Evolutionary conservation across 2,888 invertebrate species (phyloP).

Genomic region (Lepidocyrtoides sp.): DNA sequence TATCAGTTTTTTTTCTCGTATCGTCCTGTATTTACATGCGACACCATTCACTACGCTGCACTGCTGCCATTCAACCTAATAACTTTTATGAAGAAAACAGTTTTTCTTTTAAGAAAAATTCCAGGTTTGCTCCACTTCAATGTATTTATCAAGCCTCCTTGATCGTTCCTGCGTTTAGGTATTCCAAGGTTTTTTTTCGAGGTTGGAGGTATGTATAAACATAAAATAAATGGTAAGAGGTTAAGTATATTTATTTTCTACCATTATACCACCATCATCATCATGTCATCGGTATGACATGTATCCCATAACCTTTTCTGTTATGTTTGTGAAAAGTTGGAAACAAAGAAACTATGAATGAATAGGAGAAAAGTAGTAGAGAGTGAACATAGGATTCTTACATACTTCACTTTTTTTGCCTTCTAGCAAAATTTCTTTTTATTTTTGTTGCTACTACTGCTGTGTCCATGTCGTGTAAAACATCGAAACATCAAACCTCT

Average conservation of each 20-base stretch:
- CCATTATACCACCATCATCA: constrained; percentile 10
- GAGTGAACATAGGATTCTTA: neutral
- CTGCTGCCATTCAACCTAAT: no score
- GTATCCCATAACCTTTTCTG: neutral
- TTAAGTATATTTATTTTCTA: constrained; percentile 16
- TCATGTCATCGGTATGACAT: constrained; percentile 40
- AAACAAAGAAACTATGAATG: neutral
- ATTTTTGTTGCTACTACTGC: neutral
- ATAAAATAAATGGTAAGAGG: constrained; percentile 19
- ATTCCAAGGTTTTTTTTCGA: constrained; percentile 33
- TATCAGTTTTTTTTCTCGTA: constrained; percentile 6
- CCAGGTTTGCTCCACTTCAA: neutral
- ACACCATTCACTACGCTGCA: neutral
- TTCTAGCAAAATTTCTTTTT: constrained; percentile 13
- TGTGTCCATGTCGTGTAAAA: constrained; percentile 61
- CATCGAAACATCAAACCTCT: constrained; percentile 61
- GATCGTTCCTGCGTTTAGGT: neutral
- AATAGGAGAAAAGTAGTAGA: neutral
- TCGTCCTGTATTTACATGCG: neutral
- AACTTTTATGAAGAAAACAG: neutral
- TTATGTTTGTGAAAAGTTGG: neutral
- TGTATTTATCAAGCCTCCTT: neutral
- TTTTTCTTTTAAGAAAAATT: constrained; percentile 27
- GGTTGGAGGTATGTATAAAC: constrained; percentile 10
- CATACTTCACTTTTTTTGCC: constrained; percentile 31